Base-by-base conservation (phyloP, 2,797 vertebrate species). In the Tragelaphus oryx region DNA sequence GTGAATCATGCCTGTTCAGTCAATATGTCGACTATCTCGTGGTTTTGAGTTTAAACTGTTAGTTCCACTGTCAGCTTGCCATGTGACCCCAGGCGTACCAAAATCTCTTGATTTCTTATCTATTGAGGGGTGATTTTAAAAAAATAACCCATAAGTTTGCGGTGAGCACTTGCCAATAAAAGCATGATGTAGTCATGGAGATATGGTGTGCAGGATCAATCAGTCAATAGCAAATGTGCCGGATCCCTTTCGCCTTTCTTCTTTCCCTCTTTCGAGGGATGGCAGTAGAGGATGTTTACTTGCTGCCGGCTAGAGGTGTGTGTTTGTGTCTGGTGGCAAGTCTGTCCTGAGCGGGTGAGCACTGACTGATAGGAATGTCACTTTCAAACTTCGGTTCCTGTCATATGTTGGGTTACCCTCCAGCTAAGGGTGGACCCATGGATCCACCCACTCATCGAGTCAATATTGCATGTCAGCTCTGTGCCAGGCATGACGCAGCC, bases 31-130 rank as follows among this genome's bases (percentile, higher is more conserved):
- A 75, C 86, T 93, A 46, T 81, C 57, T 57, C 5, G 1, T 85
- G 79, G 80, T 71, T 94, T 92, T 55, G n/a, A 91, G 62, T 87
- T 81, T 52, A 91, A 97, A 88, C 57, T n/a, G 83, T 78, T 59
- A 33, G 62, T 83, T 87, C 62, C 44, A 87, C 54, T 78, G 46
- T 84, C 86, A 54, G n/a, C 76, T 85, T 81, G 83, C 74, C 91
- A 75, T 48, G 44, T 84, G 94, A 87, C 80, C 44, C 26, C 33
- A 60, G 48, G 41, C 18, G 33, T 52, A 91, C 55, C 55, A 46
- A 92, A 96, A 93, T 81, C 52, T 80, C 57, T 81, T 68, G 62
- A 57, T 68, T 93, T 84, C 83, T 93, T 87, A 85, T 78, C 82
- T 92, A 46, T 50, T 50, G 46, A 50, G 76, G 78, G 26, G 10